phyloP scores from a whole-genome alignment of 2,888 invertebrate genomes.

The Leucophenga maculata region DNA sequence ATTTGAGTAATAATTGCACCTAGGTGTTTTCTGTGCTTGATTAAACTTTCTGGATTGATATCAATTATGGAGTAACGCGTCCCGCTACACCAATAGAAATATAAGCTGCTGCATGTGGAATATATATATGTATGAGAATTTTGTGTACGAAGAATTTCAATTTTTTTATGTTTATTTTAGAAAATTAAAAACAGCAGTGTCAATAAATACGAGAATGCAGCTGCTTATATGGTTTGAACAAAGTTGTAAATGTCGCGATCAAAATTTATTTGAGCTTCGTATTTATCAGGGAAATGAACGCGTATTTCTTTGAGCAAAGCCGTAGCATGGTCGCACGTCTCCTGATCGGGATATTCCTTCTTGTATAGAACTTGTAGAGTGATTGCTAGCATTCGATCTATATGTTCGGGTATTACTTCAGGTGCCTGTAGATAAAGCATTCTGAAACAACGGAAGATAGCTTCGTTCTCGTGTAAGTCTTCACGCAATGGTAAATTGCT shows the following conservation, averaged over 20 bases:
- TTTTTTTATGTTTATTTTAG: too few relatives aligned
- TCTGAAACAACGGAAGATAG: slow-evolving; percentile 79
- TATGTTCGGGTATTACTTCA: slow-evolving; percentile 74
- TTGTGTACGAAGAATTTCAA: too few relatives aligned
- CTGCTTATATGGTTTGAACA: slow-evolving; percentile 35
- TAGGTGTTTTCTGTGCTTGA: too few relatives aligned
- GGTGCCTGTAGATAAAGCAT: slow-evolving; percentile 78
- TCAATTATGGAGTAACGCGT: too few relatives aligned
- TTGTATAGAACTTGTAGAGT: slow-evolving; percentile 75
- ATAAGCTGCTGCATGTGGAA: too few relatives aligned
- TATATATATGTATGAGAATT: background rate
- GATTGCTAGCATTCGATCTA: slow-evolving; percentile 75
- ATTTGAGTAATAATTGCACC: too few relatives aligned
- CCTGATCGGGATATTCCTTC: slow-evolving; percentile 72
- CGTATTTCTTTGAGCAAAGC: slow-evolving; percentile 75
- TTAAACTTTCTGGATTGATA: too few relatives aligned
- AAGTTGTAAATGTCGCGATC: slow-evolving; percentile 62
- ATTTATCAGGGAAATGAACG: slow-evolving; percentile 76
- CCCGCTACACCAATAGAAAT: too few relatives aligned
- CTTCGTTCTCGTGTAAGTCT: slow-evolving; percentile 82
- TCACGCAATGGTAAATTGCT: slow-evolving; percentile 81
- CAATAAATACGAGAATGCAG: background rate
- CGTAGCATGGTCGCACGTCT: slow-evolving; percentile 65
- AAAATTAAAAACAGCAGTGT: too few relatives aligned
- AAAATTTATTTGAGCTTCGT: slow-evolving; percentile 60